These are phyloP conservation scores for Lasius fuliginosus DNA, from an alignment of 2,888 invertebrate species.

Conservation along the genomic window DNA sequence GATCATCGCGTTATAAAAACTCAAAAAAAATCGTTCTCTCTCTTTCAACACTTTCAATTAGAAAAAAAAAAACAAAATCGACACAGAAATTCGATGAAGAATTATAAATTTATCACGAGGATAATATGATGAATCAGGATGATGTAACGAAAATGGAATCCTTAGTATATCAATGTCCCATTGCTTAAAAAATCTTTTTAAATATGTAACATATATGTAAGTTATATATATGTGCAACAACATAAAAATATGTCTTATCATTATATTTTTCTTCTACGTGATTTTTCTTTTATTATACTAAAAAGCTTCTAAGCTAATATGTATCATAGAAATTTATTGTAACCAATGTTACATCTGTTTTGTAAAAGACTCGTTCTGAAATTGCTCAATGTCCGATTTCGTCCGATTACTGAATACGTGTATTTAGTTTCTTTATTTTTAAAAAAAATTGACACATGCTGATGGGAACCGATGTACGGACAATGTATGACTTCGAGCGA, in stretches of 20 bases:
- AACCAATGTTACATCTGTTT: neutral
- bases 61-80: slow-evolving; percentile 21
- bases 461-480: neutral
- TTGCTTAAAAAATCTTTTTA: neutral
- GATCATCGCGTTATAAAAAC: neutral
- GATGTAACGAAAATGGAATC: neutral
- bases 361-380: neutral
- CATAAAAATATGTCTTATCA: neutral
- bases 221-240: neutral
- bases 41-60: slow-evolving; percentile 22
- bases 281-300: neutral
- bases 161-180: neutral
- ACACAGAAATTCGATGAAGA: neutral
- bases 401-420: neutral
- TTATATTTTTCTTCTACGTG: neutral
- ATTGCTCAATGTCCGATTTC: neutral
- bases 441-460: neutral
- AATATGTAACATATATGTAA: neutral
- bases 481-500: slow-evolving; percentile 3
- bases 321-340: neutral
- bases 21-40: neutral
- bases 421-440: neutral
- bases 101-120: neutral
- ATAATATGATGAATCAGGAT: neutral
- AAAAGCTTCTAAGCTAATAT: neutral